Evolutionary conservation across 2,113 vertebrate species (phyloP).

Genomic region (Puffinus mauretanicus): DNA sequence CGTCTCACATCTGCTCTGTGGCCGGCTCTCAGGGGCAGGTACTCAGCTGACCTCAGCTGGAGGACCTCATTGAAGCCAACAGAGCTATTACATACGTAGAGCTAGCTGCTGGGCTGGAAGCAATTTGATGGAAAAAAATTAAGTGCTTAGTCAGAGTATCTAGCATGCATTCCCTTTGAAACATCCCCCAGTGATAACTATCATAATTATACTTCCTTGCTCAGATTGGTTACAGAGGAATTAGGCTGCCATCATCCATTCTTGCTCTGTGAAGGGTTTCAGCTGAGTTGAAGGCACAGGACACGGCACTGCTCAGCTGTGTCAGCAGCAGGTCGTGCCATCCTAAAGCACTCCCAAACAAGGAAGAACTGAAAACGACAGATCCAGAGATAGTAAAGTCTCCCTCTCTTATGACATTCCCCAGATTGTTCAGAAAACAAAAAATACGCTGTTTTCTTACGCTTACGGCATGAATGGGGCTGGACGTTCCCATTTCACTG

Average conservation of each 20-base stretch:
- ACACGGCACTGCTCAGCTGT: not conserved
- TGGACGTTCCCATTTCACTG: not conserved
- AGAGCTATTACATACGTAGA: not conserved
- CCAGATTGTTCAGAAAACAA: not conserved
- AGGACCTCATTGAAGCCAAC: not conserved
- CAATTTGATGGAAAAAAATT: conserved; percentile 10
- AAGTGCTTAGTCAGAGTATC: conserved; percentile 16
- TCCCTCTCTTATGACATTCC: not conserved
- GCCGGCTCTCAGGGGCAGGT: not conserved
- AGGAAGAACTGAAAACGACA: not conserved
- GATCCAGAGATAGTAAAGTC: not conserved
- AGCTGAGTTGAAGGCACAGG: not conserved
- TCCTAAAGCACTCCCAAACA: not conserved
- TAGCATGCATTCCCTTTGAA: conserved; percentile 14
- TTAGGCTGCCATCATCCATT: not conserved
- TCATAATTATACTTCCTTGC: conserved; percentile 43
- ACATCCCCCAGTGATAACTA: not conserved
- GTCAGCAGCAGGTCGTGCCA: not conserved
- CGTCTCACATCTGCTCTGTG: not conserved
- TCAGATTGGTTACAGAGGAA: not conserved
- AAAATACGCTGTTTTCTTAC: not conserved
- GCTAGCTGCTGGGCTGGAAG: conserved; percentile 17
- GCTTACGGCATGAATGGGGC: not conserved
- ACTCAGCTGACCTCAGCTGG: not conserved
- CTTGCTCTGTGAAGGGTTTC: not conserved